Evolutionary conservation across 2,113 vertebrate species (phyloP).

Genomic region (Hiodon alosoides): DNA sequence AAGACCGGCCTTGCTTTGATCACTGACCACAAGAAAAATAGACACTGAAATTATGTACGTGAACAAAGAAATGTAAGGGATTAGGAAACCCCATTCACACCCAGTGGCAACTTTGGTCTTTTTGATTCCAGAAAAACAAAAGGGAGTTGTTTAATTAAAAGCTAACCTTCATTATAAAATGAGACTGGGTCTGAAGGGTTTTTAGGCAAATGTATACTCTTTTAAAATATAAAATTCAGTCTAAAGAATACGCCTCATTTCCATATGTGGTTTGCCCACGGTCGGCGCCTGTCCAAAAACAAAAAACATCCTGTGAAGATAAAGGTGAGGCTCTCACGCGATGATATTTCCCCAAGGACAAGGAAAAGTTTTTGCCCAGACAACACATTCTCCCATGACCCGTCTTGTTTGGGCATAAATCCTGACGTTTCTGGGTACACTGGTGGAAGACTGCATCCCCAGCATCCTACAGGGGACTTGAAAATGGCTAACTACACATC

Average conservation of each 20-base stretch:
- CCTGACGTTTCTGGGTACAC: too few relatives aligned
- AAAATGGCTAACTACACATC: too few relatives aligned
- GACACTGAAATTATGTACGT: constrained; percentile 15
- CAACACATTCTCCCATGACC: too few relatives aligned
- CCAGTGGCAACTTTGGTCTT: constrained; percentile 13
- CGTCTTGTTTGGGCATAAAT: too few relatives aligned
- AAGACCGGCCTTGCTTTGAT: not conserved
- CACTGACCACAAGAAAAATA: constrained; percentile 7
- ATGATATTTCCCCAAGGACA: too few relatives aligned
- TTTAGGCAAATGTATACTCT: not conserved
- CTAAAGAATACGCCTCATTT: not conserved
- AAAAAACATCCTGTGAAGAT: too few relatives aligned
- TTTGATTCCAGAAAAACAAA: constrained; percentile 18
- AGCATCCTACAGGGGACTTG: too few relatives aligned
- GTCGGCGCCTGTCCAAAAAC: too few relatives aligned
- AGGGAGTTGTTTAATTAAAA: constrained; percentile 14
- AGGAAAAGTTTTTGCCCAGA: too few relatives aligned
- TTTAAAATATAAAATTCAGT: not conserved
- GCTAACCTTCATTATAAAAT: constrained; percentile 6
- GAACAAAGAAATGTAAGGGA: not conserved
- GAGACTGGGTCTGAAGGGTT: not conserved
- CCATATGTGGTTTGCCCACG: too few relatives aligned
- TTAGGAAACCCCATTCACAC: constrained; percentile 2
- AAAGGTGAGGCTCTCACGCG: too few relatives aligned
- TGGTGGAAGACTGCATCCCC: too few relatives aligned